Base-by-base conservation (phyloP, 2,797 vertebrate genomes). In the Ambastaia sidthimunki region DNA sequence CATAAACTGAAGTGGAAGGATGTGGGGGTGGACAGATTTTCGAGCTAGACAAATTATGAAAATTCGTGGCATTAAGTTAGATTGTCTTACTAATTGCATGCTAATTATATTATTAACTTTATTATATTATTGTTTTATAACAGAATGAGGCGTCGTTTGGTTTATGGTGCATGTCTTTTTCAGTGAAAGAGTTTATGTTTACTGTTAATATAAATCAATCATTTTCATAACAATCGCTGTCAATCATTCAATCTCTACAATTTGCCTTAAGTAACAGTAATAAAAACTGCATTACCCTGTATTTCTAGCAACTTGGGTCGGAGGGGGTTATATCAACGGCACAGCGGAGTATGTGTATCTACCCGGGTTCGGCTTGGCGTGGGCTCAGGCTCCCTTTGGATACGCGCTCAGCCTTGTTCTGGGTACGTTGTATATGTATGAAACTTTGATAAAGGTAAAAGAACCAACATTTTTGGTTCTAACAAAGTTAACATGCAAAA, bases 311-410 rank as follows among this genome's bases (percentile, higher is more conserved):
- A 99, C 97, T 2, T 99, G 97, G 97, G 98, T 99, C 74, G 98
- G 98, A 91, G 98, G 98, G 73, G 98, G 98, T 47, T 99, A 99
- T 83, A 99, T 99, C 88, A 99, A 99, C 0, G 98, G 98, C 75
- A 99, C 98, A 62, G 98, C 98, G 66, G 98, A 99, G 88, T 95
- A 97, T 48, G 97, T 99, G 13, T 99, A 98, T 86, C 93, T 98
- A 1, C 96, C 97, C 7, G 96, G 89, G 18, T 95, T 91, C 0
- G 98, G 98, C 13, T 87, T 99, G 78, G 98, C 96, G 18, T 99
- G 97, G 97, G 98, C 98, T 54, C 98, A 99, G 82, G 98, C 98
- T 87, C 98, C 98, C 2, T 97, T 99, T 60, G 98, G 98, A 89
- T 99, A 99, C 63, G 94, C 98, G 0, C 94, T 99, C 76, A 99